Conservation (phyloP, 2,113 vertebrate genomes). For the Varanus salvator region DNA sequence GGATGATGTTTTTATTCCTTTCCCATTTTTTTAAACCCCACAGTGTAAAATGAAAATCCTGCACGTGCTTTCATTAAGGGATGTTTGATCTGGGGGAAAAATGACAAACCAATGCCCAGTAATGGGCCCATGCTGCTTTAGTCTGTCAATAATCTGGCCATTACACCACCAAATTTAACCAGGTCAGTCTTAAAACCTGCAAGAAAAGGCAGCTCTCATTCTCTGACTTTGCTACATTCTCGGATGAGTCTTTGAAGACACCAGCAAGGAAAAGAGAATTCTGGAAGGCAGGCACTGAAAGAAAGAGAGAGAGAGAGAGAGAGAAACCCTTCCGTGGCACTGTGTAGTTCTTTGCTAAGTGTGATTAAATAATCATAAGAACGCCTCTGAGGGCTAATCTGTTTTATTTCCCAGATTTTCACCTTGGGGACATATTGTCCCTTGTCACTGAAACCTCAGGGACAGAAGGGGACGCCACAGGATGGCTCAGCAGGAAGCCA, state of each 20-base stretch:
- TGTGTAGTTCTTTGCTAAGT: slow-evolving; percentile 76
- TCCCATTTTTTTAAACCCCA: slow-evolving; percentile 28
- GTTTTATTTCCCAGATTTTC: slow-evolving; percentile 92
- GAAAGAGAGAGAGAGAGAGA: background rate
- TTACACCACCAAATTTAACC: slow-evolving; percentile 16
- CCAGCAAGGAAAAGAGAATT: slow-evolving; percentile 39
- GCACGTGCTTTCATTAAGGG: slow-evolving; percentile 17
- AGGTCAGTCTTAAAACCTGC: slow-evolving; percentile 8
- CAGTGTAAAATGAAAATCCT: slow-evolving; percentile 51
- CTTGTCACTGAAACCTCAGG: slow-evolving; percentile 98
- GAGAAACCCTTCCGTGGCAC: slow-evolving; percentile 47
- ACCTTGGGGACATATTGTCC: slow-evolving; percentile 99
- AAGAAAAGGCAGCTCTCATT: slow-evolving; percentile 17
- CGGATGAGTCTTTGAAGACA: slow-evolving; percentile 4
- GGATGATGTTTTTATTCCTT: slow-evolving; percentile 59
- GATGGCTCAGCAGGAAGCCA: slow-evolving; percentile 93
- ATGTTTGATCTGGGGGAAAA: slow-evolving; percentile 46
- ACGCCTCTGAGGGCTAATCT: slow-evolving; percentile 85
- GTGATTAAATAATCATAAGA: slow-evolving; percentile 99
- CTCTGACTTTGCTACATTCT: slow-evolving; percentile 11
- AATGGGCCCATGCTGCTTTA: slow-evolving; percentile 32
- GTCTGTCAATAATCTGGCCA: slow-evolving; percentile 10
- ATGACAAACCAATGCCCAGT: slow-evolving; percentile 20
- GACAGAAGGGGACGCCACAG: slow-evolving; percentile 98
- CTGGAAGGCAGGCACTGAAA: slow-evolving; percentile 43